These are phyloP conservation scores for Xenopus tropicalis DNA, from an alignment of 2,113 vertebrate genomes.

Conservation along the genomic window UCB_Xtro_10.0 CM004447.2:88065501-88066000, in stretches of 20 bases:
- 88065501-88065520: too few species aligned
- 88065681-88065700: background rate
- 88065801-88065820: background rate
- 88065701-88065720: background rate
- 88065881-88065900: conserved; percentile 14
- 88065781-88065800: too few species aligned
- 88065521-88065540: too few species aligned
- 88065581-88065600: too few species aligned
- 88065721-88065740: background rate
- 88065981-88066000: conserved; percentile 17
- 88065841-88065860: background rate
- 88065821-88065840: conserved; percentile 16
- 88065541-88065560: too few species aligned
- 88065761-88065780: background rate
- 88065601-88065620: too few species aligned
- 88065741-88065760: background rate
- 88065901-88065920: conserved; percentile 24
- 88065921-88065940: conserved; percentile 33
- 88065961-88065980: conserved; percentile 34
- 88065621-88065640: too few species aligned
- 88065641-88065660: background rate
- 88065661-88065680: background rate
- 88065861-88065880: background rate
- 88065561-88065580: too few species aligned
- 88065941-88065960: conserved; percentile 31